Conservation (phyloP, 2,113 vertebrate species). For the Carollia perspicillata region DNA sequence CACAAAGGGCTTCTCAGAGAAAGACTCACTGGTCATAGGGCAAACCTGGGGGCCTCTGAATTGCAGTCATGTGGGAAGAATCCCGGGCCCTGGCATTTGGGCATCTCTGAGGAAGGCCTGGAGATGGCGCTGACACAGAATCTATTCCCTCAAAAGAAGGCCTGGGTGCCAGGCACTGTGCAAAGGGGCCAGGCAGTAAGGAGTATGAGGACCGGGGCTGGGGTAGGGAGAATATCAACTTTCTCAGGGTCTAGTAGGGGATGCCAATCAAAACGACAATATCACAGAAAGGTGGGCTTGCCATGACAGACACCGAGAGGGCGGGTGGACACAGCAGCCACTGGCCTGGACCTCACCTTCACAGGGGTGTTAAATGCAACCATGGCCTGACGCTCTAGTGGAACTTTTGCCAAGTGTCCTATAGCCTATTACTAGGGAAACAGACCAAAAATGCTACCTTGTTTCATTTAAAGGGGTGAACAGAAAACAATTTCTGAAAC, state of each 20-base stretch:
- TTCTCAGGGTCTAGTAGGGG: rapidly evolving
- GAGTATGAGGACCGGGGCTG: rapidly evolving
- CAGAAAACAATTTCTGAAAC: not conserved
- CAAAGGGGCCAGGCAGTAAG: not conserved
- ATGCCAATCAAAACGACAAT: not conserved
- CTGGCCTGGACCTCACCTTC: not conserved
- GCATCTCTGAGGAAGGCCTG: not conserved
- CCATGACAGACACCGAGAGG: not conserved
- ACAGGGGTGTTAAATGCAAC: rapidly evolving
- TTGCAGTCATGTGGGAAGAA: not conserved
- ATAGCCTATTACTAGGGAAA: not conserved
- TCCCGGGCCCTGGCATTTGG: not conserved
- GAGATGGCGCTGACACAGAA: not conserved
- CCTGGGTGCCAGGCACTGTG: not conserved
- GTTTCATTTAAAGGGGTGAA: not conserved
- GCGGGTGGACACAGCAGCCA: rapidly evolving
- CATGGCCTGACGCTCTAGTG: not conserved
- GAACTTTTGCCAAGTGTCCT: not conserved
- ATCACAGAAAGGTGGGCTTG: not conserved
- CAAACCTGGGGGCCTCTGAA: not conserved
- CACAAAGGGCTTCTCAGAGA: not conserved
- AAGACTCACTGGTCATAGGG: not conserved
- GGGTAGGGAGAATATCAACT: rapidly evolving
- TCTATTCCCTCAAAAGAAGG: not conserved
- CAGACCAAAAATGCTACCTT: not conserved